Evolutionary conservation across 1,140 invertebrate species (phyloP).

Genomic region (Copidosoma floridanum): DNA sequence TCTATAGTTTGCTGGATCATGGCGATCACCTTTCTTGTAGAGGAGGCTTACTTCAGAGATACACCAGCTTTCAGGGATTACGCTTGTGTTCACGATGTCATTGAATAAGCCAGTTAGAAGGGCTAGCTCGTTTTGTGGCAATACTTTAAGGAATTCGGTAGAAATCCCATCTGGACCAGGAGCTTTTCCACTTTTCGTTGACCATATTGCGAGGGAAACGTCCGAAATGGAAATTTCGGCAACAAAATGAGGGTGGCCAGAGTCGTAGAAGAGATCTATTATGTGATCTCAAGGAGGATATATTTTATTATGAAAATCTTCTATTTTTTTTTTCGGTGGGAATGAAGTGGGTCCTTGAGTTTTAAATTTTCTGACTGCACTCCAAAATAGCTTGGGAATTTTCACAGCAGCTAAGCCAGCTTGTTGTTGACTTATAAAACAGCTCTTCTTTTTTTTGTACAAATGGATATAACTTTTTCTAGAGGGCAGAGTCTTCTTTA

Average conservation of each 20-base stretch:
- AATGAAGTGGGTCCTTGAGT: no score
- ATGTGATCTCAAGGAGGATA: background rate
- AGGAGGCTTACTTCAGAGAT: background rate
- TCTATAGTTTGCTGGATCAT: conserved; percentile 24
- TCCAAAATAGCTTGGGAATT: no score
- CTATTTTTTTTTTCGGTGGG: no score
- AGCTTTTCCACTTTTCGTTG: background rate
- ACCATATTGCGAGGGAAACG: background rate
- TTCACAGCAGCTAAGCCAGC: no score
- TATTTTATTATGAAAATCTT: background rate
- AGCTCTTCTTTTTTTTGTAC: no score
- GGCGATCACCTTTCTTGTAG: conserved; percentile 18
- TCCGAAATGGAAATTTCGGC: background rate
- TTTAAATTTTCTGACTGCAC: no score
- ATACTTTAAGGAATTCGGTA: background rate
- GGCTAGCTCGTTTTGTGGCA: background rate
- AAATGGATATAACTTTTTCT: no score
- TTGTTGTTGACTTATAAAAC: no score
- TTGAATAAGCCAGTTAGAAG: conserved; percentile 2
- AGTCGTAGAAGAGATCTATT: background rate
- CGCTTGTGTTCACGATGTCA: background rate
- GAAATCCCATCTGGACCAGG: background rate
- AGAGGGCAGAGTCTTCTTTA: no score
- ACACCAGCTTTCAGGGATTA: conserved; percentile 1
- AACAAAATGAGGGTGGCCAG: background rate